Conservation (phyloP, 2,888 invertebrate genomes). For the Pyralis farinalis region DNA sequence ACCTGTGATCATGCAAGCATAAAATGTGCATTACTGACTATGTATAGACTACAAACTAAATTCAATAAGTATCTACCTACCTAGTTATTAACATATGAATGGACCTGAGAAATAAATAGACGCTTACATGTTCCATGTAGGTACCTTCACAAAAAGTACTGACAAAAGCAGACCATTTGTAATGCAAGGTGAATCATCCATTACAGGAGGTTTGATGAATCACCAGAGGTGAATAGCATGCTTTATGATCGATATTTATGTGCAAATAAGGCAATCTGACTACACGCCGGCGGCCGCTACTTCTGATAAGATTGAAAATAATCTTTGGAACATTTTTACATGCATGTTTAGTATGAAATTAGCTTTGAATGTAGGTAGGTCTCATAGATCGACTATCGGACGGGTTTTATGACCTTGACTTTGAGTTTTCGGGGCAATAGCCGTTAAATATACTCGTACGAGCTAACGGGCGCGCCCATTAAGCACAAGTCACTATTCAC, state of each 20-base stretch:
- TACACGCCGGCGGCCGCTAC: not conserved
- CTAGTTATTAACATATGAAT: no score
- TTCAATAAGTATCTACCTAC: no score
- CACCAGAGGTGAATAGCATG: constrained; percentile 9
- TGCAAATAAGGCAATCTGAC: constrained; percentile 22
- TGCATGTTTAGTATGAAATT: no score
- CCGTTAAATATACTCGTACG: constrained; percentile 30
- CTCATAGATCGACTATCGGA: constrained; percentile 4
- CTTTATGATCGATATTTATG: constrained; percentile 11
- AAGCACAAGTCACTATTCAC: constrained; percentile 34
- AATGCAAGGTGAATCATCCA: constrained; percentile 14
- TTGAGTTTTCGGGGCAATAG: constrained; percentile 62
- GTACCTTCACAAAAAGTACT: not conserved
- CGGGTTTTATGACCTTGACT: constrained; percentile 32
- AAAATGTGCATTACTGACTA: no score
- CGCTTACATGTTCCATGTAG: no score
- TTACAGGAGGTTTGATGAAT: constrained; percentile 1
- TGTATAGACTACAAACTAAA: no score
- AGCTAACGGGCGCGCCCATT: constrained; percentile 25
- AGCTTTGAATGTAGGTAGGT: not conserved
- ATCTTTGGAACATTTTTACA: no score
- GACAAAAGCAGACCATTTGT: constrained; percentile 1
- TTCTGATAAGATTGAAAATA: constrained; percentile 18
- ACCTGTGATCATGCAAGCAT: no score
- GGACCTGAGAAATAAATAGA: no score